These are phyloP conservation scores for Caerostris darwini DNA, from an alignment of 1,140 invertebrate genomes.

Conservation along the genomic window DNA sequence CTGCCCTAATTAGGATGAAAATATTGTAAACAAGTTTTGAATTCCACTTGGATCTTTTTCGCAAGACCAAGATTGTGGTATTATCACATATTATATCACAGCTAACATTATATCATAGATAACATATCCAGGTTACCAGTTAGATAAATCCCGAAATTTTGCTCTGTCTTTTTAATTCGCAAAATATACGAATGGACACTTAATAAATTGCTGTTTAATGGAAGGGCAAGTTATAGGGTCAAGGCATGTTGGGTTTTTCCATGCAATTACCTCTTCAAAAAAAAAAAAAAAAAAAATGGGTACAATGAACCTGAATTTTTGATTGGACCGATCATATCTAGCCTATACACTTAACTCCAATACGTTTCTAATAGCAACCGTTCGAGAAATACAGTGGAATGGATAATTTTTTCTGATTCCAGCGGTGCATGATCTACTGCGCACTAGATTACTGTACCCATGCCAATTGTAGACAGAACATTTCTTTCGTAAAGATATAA, in stretches of 20 bases:
- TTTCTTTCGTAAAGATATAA: background rate
- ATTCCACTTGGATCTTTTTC: too few relatives aligned
- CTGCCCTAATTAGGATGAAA: too few relatives aligned
- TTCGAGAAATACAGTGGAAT: background rate
- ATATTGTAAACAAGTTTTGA: too few relatives aligned
- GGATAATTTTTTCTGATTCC: background rate
- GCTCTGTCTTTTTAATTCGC: too few relatives aligned
- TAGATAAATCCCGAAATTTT: too few relatives aligned
- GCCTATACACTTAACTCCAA: background rate
- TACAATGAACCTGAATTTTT: constrained; percentile 26
- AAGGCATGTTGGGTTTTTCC: constrained; percentile 5
- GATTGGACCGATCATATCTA: background rate
- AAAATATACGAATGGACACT: background rate
- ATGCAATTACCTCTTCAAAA: background rate
- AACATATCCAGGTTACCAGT: too few relatives aligned
- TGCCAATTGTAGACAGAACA: background rate
- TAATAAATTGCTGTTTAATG: background rate
- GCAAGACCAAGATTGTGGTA: too few relatives aligned
- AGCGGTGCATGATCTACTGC: background rate
- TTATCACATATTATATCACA: too few relatives aligned
- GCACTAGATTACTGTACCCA: background rate
- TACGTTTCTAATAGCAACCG: constrained; percentile 24
- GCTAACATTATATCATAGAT: too few relatives aligned
- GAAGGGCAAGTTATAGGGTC: background rate
- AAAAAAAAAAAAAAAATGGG: constrained; percentile 3